Evolutionary conservation across 2,113 vertebrate genomes (phyloP), one percentile per base, ranked within the genome.

Genomic region (Uria aalge): DNA sequence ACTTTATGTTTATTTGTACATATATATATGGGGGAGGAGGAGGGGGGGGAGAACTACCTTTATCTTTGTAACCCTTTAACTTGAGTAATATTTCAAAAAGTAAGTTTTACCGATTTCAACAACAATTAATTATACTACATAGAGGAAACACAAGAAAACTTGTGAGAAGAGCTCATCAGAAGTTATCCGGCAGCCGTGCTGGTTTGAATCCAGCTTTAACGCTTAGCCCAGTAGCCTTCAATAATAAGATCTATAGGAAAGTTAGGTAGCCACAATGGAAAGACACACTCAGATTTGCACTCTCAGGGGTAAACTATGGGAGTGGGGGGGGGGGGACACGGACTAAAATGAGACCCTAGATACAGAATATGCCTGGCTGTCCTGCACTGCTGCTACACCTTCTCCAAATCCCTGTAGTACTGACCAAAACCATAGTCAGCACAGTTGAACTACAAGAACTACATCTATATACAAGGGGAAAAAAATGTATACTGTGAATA

Each of bases 21-120:
- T 32, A 32, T 22, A 4, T 38, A 36, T 0, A 17, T 30, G 45
- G 9, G 8, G 19, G 5, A 11, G 5, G 9, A 10, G 20, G 23
- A 6, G 11, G 19, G 4, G 5, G 5, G 15, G 12, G 6, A 47
- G 26, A 85, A 24, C 8, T 22, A 56, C 45, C 36, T 48, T 66
- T 66, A 43, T 16, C 10, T 57, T 32, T 87, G 38, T 26, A 78
- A 63, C 10, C 20, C 8, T 34, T 69, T 29, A n/a, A 36, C 66
- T 67, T 72, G 3, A 78, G 6, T 41, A 56, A 19, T 34, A 53
- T 55, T 66, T 78, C 38, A 7, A 22, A 79, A 75, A 55, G 50
- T 19, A 73, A 11, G 11, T 64, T 63, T 63, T 60, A 75, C 6
- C 8, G 5, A 56, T 82, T 82, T 92, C 41, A 79, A 56, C 27